Evolutionary conservation across 2,888 invertebrate genomes (phyloP).

Genomic region (Archips xylosteana): DNA sequence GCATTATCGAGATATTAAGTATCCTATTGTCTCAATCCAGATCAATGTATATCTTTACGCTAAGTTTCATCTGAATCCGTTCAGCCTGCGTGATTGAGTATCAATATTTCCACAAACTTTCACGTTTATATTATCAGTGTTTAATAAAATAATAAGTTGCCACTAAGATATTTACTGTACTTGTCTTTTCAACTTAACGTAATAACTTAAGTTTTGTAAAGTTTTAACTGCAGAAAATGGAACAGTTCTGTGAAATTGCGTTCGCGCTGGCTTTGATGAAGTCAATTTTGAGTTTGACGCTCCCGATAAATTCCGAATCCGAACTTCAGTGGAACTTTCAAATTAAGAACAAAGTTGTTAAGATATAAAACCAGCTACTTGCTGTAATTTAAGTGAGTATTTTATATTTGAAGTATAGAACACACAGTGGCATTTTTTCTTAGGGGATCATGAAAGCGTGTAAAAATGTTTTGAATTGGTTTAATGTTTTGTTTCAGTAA

Average conservation of each 20-base stretch:
- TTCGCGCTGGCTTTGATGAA: constrained; percentile 30
- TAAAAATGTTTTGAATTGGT: neutral
- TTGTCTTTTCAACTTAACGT: constrained; percentile 12
- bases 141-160: too few relatives aligned
- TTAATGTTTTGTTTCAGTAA: neutral
- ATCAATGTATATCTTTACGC: too few relatives aligned
- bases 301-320: constrained; percentile 26
- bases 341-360: constrained; percentile 28
- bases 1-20: too few relatives aligned
- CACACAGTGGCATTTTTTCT: neutral
- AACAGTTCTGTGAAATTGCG: constrained; percentile 29
- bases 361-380: constrained; percentile 6
- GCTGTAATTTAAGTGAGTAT: neutral
- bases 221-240: constrained; percentile 21
- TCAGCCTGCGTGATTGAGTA: too few relatives aligned
- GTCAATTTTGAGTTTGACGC: constrained; percentile 38
- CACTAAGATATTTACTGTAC: neutral
- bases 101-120: too few relatives aligned
- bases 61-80: too few relatives aligned
- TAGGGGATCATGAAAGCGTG: neutral
- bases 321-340: constrained; percentile 27
- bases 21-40: too few relatives aligned
- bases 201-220: constrained; percentile 18
- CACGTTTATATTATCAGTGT: too few relatives aligned
- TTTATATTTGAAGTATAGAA: neutral